A percentile compares a stretch with the other conserved stretches of the same genome.
Conservation (phyloP, 1,140 invertebrate genomes). For the Drosophila nebulosa region DNA sequence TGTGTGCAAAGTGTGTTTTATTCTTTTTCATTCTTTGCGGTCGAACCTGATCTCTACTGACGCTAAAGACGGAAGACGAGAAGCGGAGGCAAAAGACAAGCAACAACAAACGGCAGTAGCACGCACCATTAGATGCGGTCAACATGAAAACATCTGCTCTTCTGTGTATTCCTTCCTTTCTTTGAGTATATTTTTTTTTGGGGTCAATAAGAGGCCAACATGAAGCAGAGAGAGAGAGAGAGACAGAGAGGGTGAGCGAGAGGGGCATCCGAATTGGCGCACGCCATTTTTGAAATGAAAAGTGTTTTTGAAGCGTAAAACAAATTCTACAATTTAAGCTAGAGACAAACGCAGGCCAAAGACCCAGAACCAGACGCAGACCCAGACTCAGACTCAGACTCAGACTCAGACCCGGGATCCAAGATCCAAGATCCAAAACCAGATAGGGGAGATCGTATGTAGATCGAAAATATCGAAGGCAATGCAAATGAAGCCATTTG, state of each 20-base stretch:
- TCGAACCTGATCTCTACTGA: constrained; percentile 33
- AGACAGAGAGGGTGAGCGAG: not conserved
- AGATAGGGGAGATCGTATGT: not conserved
- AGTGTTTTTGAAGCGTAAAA: constrained; percentile 55
- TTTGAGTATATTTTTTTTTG: constrained; percentile 7
- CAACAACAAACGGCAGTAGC: constrained; percentile 65
- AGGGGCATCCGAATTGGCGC: constrained; percentile 3
- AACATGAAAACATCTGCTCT: constrained; percentile 77
- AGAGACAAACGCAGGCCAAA: not conserved
- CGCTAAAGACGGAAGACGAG: constrained; percentile 12
- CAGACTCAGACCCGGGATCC: no score
- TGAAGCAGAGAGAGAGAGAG: not conserved
- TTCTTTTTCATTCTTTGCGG: constrained; percentile 47
- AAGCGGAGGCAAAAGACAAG: constrained; percentile 21
- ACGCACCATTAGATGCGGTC: constrained; percentile 80
- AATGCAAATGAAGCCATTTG: constrained; percentile 76
- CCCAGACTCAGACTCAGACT: not conserved
- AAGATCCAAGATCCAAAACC: no score
- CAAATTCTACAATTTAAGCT: not conserved
- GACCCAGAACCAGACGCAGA: not conserved
- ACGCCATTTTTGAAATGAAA: constrained; percentile 57
- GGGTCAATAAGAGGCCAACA: constrained; percentile 42
- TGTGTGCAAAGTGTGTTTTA: constrained; percentile 20
- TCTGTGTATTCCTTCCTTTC: constrained; percentile 27
- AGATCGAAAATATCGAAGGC: constrained; percentile 11